Conservation (phyloP, 2,888 invertebrate genomes). For the Platerodrilus igneus region DNA sequence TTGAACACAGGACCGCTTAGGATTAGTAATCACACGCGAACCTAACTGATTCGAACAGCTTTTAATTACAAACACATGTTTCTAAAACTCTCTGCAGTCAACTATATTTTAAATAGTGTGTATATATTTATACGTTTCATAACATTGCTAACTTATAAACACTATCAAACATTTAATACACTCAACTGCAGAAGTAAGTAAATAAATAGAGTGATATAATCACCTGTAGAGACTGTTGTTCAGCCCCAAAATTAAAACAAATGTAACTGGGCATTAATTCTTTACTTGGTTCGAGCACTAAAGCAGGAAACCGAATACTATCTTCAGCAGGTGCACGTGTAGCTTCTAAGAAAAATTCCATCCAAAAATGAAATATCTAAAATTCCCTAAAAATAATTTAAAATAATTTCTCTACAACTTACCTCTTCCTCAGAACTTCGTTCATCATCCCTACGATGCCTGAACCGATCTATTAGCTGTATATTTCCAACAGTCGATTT, state of each 20-base stretch:
- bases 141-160: no score
- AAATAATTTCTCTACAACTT: background rate
- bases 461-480: slow-evolving; percentile 84
- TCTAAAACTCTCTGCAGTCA: no score
- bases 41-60: no score
- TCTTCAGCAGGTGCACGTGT: slow-evolving; percentile 76
- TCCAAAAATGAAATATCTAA: slow-evolving; percentile 84
- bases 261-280: slow-evolving; percentile 93
- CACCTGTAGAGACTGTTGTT: slow-evolving; percentile 87
- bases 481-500: slow-evolving; percentile 98
- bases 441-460: slow-evolving; percentile 74
- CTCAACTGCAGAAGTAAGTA: background rate
- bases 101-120: no score
- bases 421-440: slow-evolving; percentile 78
- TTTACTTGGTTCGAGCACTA: slow-evolving; percentile 88
- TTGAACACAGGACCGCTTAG: no score
- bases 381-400: slow-evolving; percentile 5
- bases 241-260: slow-evolving; percentile 90
- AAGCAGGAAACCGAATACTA: slow-evolving; percentile 84
- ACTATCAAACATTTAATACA: background rate
- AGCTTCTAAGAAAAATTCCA: slow-evolving; percentile 96
- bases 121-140: no score
- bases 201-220: background rate
- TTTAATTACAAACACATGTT: no score
- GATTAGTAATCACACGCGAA: no score